phyloP scores from a whole-genome alignment of 2,797 vertebrate species.

The Taenioides sp. region DNA sequence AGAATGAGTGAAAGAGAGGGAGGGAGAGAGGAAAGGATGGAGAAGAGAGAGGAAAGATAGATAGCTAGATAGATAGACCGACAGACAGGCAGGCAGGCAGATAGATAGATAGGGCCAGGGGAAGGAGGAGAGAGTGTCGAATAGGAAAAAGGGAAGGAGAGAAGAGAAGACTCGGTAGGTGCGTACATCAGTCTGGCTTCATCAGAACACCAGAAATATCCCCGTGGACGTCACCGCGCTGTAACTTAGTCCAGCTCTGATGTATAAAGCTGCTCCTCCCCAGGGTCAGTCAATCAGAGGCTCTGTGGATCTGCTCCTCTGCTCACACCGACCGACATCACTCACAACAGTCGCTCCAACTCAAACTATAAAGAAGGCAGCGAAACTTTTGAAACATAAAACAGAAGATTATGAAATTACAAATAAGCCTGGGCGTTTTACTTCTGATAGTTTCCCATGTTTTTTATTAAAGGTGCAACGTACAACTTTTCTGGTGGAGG shows the following conservation, averaged over 20 bases:
- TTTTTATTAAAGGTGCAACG: no score
- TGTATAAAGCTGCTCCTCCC: constrained; percentile 27
- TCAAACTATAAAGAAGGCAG: background rate
- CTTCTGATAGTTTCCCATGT: no score
- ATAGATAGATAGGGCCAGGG: no score
- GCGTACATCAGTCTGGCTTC: constrained; percentile 36
- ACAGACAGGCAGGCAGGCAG: no score
- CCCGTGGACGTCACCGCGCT: constrained; percentile 44
- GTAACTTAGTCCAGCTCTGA: constrained; percentile 44
- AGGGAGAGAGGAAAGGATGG: no score
- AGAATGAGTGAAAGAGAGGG: no score
- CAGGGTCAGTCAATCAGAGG: constrained; percentile 24
- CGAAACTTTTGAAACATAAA: background rate
- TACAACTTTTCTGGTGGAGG: no score
- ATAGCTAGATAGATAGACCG: no score
- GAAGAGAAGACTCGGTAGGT: constrained; percentile 19
- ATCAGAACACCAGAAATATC: constrained; percentile 51
- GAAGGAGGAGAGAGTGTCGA: no score
- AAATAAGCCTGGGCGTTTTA: no score
- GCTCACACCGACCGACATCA: constrained; percentile 18
- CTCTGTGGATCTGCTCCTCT: constrained; percentile 39
- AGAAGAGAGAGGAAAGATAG: no score
- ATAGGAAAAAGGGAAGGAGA: no score
- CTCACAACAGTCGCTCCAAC: constrained; percentile 5
- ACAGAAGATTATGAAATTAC: background rate